Evolutionary conservation across 2,113 vertebrate species (phyloP).

Genomic region (Aptenodytes patagonicus): DNA sequence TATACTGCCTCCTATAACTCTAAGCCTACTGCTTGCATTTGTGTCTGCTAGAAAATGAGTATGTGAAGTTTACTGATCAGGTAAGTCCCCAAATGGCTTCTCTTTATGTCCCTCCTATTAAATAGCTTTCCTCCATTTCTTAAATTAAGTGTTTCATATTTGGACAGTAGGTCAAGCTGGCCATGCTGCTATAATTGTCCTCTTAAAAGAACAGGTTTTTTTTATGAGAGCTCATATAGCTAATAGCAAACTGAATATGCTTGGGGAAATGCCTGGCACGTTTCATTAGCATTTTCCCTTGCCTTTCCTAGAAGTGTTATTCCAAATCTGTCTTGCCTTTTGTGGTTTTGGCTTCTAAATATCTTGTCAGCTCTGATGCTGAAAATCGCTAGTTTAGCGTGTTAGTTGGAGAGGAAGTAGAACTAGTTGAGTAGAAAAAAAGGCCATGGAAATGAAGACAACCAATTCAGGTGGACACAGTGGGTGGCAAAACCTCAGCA

Average conservation of each 20-base stretch:
- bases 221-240: neutral
- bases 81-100: neutral
- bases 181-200: neutral
- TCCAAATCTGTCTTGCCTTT: neutral
- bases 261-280: neutral
- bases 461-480: neutral
- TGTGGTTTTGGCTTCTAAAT: neutral
- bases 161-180: constrained; percentile 12
- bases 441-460: neutral
- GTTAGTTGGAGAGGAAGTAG: neutral
- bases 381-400: neutral
- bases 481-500: constrained; percentile 51
- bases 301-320: neutral
- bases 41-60: neutral
- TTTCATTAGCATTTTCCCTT: neutral
- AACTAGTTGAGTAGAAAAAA: neutral
- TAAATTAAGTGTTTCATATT: constrained; percentile 5
- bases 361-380: neutral
- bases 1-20: neutral
- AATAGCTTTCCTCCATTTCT: constrained; percentile 20
- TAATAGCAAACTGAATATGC: neutral
- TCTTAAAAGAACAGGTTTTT: neutral
- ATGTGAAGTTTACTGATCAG: neutral
- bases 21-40: neutral
- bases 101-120: neutral